These are phyloP conservation scores for Osmerus eperlanus DNA, from an alignment of 2,113 vertebrate genomes.

Conservation along the genomic window DNA sequence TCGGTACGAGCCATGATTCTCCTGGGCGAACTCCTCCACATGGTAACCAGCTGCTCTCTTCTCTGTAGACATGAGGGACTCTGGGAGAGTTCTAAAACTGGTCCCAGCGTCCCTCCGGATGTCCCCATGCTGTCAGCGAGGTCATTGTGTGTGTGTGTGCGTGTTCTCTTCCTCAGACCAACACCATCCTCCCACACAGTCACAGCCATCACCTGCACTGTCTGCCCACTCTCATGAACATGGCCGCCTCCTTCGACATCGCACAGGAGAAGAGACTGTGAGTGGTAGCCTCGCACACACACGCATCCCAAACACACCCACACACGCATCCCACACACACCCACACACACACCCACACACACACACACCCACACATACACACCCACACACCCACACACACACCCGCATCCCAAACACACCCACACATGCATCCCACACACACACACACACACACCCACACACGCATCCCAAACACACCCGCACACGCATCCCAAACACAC, in stretches of 20 bases:
- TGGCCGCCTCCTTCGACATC: conserved; percentile 98
- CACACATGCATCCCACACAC: no score
- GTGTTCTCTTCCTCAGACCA: conserved; percentile 74
- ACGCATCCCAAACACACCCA: no score
- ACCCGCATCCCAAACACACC: no score
- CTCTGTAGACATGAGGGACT: no score
- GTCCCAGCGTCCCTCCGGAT: neutral
- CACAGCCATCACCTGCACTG: conserved; percentile 98
- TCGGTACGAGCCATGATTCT: conserved; percentile 93
- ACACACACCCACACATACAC: neutral
- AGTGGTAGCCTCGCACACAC: conserved; percentile 56
- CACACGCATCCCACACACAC: neutral
- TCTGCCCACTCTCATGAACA: conserved; percentile 96
- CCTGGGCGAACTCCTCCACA: conserved; percentile 95
- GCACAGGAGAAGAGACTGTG: conserved; percentile 92
- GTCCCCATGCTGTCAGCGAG: neutral
- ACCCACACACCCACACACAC: no score
- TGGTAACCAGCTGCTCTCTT: conserved; percentile 74
- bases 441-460: neutral
- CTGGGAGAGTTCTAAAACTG: neutral
- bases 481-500: neutral
- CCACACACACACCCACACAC: no score
- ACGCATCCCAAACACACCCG: no score
- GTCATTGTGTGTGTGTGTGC: neutral
- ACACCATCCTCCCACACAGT: conserved; percentile 96